phyloP scores from a whole-genome alignment of 2,888 invertebrate species.

The Rotaria macrura region DNA sequence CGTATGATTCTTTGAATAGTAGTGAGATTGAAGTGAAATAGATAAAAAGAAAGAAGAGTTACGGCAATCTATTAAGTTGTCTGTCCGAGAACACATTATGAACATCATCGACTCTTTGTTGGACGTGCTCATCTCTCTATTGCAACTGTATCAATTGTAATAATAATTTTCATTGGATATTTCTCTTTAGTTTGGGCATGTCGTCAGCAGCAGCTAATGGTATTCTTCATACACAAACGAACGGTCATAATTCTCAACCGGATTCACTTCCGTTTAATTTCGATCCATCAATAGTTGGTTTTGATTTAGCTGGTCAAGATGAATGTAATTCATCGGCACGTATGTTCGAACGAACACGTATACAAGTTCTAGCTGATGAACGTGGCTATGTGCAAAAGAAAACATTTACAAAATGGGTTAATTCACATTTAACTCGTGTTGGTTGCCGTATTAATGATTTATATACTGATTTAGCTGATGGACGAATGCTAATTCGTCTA shows the following conservation, averaged over 20 bases:
- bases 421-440: slow-evolving; percentile 55
- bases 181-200: background rate
- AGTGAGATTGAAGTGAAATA: background rate
- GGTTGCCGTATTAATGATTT: slow-evolving; percentile 95
- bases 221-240: background rate
- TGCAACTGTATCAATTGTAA: background rate
- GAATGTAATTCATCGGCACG: slow-evolving; percentile 16
- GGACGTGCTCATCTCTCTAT: background rate
- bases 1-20: background rate
- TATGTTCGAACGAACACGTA: slow-evolving; percentile 80
- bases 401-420: slow-evolving; percentile 80
- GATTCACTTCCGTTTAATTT: background rate
- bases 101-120: background rate
- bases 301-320: background rate
- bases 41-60: background rate
- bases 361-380: slow-evolving; percentile 90
- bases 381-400: slow-evolving; percentile 96
- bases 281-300: background rate
- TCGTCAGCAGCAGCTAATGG: background rate
- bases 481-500: slow-evolving; percentile 76
- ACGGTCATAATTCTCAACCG: background rate
- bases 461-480: slow-evolving; percentile 88
- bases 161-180: background rate
- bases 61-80: background rate
- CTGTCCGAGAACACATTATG: background rate